phyloP scores from a whole-genome alignment of 2,797 vertebrate genomes.

The Nasua narica region DNA sequence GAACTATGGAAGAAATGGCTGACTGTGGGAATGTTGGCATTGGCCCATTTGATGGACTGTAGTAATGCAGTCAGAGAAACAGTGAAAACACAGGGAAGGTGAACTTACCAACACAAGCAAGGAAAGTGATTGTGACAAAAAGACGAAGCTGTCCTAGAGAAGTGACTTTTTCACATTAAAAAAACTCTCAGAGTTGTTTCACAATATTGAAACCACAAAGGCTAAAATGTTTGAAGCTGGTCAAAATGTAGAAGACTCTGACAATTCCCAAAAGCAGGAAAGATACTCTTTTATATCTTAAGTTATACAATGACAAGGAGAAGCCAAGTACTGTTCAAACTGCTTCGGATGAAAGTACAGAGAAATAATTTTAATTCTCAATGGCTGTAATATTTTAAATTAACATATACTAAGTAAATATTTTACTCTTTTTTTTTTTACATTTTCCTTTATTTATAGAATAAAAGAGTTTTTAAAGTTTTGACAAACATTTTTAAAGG shows the following conservation, averaged over 20 bases:
- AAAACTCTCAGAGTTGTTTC: background rate
- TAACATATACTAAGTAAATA: background rate
- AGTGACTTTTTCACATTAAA: background rate
- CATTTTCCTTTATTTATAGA: background rate
- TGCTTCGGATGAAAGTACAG: background rate
- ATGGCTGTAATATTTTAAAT: slow-evolving; percentile 7
- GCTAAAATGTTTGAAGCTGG: background rate
- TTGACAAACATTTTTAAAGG: background rate
- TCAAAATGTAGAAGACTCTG: slow-evolving; percentile 5
- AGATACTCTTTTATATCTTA: background rate
- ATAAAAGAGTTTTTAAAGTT: background rate
- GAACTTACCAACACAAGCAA: background rate
- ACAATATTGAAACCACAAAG: background rate
- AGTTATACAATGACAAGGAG: background rate
- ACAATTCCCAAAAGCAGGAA: background rate
- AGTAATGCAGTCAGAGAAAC: background rate
- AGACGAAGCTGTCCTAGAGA: background rate
- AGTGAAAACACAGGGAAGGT: background rate
- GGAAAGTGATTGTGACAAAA: background rate
- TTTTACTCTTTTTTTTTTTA: background rate
- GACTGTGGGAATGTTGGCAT: background rate
- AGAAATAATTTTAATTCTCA: background rate
- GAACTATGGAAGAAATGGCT: background rate
- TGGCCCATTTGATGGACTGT: background rate
- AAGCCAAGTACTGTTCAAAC: background rate